Evolutionary conservation across 2,888 invertebrate genomes (phyloP).

Genomic region (Yponomeuta malinellus): DNA sequence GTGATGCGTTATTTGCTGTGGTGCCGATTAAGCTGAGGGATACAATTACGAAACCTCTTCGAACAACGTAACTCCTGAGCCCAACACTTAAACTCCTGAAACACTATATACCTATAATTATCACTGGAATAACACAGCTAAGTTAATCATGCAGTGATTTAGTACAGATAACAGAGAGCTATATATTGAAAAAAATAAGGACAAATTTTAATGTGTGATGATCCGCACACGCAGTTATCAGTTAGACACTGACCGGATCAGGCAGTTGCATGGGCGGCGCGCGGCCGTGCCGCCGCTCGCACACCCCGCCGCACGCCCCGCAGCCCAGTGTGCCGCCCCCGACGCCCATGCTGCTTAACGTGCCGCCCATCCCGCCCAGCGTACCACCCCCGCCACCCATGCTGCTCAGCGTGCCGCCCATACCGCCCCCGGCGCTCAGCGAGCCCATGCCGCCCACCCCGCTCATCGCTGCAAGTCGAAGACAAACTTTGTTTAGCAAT

Average conservation of each 20-base stretch:
- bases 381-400: not conserved
- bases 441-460: constrained; percentile 39
- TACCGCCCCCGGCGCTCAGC: constrained; percentile 8
- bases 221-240: too few relatives aligned
- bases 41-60: too few relatives aligned
- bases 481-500: constrained; percentile 15
- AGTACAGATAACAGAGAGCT: too few relatives aligned
- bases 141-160: too few relatives aligned
- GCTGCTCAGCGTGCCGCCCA: not conserved
- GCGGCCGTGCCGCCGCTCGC: constrained; percentile 41
- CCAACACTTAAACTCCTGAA: too few relatives aligned
- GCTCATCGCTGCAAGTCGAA: constrained; percentile 51
- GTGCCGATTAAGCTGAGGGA: too few relatives aligned
- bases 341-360: constrained; percentile 20
- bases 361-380: not conserved
- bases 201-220: too few relatives aligned
- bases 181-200: too few relatives aligned
- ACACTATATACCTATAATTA: too few relatives aligned
- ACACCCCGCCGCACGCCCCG: constrained; percentile 54
- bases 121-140: too few relatives aligned
- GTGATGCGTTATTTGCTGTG: too few relatives aligned
- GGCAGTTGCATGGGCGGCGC: constrained; percentile 52
- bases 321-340: constrained; percentile 35
- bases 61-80: too few relatives aligned
- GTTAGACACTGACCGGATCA: not conserved